Evolutionary conservation across 2,797 vertebrate genomes (phyloP), one percentile per base, ranked within the genome.

Genomic region (Gallinago solitaria): DNA sequence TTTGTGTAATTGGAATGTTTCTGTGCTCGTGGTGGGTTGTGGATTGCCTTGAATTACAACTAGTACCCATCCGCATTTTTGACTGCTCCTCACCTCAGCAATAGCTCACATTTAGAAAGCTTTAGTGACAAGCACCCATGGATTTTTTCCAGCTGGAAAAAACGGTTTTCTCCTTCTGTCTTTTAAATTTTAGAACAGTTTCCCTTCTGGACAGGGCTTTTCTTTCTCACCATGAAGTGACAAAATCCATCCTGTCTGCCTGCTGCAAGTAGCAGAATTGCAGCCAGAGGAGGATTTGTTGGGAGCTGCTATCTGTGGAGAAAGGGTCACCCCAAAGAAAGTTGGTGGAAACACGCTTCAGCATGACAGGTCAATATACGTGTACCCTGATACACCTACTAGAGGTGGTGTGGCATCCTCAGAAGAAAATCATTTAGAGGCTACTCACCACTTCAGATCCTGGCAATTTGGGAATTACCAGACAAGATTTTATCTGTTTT

Each of bases 11-110:
- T 91, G 83, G 68, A 77, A 77, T 53, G 75, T 93, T 95, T 70
- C 77, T 93, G 56, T 87, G 83, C 64, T 94, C 16, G 1, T 48
- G 69, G 74, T 37, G 47, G 67, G 53, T 74, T 71, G 85, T 28
- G 54, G 60, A 70, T 76, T 93, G 93, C 56, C 84, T 82, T 89
- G 87, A 87, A 93, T 94, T 88, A 74, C 83, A 94, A 5, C 59
- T n/a, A 39, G n/a, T 57, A 71, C 41, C 54, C 67, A 51, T 9
- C 4, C 2, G 2, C 28, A 19, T 83, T 87, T 92, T 75, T 89
- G 68, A 83, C 39, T 73, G 73, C 76, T 53, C 35, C 60, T 91
- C 67, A 51, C 67, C 54, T 61, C 48, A 70, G 87, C 68, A 73
- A 67, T 47, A 85, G 41, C 64, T 94, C 30, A 6, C 9, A 3